Evolutionary conservation across 92 coral and sea anemone genomes (phyloP).

Genomic region (Porites cylindrica): DNA sequence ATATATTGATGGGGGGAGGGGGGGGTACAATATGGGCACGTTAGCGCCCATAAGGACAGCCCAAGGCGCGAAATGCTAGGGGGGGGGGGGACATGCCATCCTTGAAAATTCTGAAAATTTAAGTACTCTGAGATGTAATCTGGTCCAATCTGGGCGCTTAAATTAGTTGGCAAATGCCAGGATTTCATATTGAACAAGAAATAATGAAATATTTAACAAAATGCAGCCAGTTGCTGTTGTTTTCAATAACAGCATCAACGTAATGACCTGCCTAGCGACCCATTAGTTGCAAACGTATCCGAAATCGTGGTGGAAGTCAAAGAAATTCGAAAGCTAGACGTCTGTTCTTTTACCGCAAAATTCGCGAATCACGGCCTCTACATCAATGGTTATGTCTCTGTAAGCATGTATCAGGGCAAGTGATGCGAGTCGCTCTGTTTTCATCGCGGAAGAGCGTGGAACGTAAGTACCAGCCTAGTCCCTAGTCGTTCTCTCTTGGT

Average conservation of each 20-base stretch:
- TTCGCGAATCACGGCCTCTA: conserved; percentile 31
- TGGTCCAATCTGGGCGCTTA: too few relatives aligned
- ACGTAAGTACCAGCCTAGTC: too few relatives aligned
- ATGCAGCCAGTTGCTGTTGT: too few relatives aligned
- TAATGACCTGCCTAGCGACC: not conserved
- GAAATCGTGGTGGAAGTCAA: conserved; percentile 60
- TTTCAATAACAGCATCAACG: too few relatives aligned
- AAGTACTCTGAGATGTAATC: too few relatives aligned
- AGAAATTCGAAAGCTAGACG: conserved; percentile 68
- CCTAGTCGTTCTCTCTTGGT: too few relatives aligned
- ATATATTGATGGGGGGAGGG: too few relatives aligned
- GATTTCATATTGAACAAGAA: conserved; percentile 6
- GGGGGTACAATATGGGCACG: too few relatives aligned
- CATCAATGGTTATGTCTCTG: conserved; percentile 53
- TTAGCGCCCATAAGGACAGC: too few relatives aligned
- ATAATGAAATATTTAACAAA: not conserved
- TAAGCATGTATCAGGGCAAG: conserved; percentile 33
- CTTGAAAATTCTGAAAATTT: not conserved
- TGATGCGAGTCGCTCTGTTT: conserved; percentile 12
- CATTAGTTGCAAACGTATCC: conserved; percentile 7
- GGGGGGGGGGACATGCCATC: too few relatives aligned
- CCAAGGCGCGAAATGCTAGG: too few relatives aligned
- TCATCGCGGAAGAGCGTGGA: conserved; percentile 23
- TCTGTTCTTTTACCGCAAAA: conserved; percentile 51
- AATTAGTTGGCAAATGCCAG: too few relatives aligned